Conservation (phyloP, 2,888 invertebrate species). For the Aphodius sticticus region DNA sequence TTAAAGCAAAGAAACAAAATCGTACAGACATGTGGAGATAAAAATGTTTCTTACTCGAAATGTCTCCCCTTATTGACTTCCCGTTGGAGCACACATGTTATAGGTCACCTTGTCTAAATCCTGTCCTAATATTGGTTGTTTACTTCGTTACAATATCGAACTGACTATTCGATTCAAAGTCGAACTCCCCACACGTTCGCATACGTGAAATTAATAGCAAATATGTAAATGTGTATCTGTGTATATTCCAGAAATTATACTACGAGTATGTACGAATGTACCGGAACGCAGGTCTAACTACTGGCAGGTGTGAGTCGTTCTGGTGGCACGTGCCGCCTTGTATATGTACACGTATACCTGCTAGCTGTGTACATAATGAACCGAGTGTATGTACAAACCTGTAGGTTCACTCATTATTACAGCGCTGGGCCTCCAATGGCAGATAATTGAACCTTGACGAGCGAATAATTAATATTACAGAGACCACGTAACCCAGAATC, state of each 20-base stretch:
- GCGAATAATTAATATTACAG: background rate
- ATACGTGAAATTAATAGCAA: background rate
- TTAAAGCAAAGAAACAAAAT: too few species aligned
- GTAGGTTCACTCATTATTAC: background rate
- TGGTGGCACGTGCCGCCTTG: background rate
- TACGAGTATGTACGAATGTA: background rate
- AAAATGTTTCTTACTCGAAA: too few species aligned
- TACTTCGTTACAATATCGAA: too few species aligned
- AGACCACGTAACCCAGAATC: background rate
- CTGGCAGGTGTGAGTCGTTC: background rate
- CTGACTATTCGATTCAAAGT: too few species aligned
- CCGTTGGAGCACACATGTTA: too few species aligned
- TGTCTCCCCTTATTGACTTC: too few species aligned
- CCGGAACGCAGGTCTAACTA: background rate
- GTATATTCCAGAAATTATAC: background rate
- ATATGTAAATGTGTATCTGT: background rate
- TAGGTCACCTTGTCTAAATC: too few species aligned
- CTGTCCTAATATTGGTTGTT: too few species aligned
- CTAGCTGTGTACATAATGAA: background rate
- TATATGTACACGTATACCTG: background rate
- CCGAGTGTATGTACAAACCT: background rate
- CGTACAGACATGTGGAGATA: too few species aligned
- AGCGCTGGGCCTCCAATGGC: background rate
- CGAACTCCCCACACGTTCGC: background rate
- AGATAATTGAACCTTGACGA: background rate